Percentiles rank a stretch among this genome's conserved stretches.
phyloP scores from a whole-genome alignment of 2,888 invertebrate species.

The Muscina levida region DNA sequence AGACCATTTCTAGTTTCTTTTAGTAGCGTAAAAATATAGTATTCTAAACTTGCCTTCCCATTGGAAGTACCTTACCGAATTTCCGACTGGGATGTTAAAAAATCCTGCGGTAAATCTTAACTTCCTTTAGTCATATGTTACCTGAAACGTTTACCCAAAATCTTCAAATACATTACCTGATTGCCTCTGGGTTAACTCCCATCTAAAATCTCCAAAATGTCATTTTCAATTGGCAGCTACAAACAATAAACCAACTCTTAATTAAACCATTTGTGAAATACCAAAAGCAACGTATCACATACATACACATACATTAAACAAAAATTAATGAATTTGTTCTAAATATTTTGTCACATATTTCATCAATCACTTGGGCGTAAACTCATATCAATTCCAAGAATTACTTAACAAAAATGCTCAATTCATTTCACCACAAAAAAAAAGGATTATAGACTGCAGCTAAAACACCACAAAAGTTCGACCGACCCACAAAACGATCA shows the following conservation, averaged over 20 bases:
- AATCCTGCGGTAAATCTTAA: too few species aligned
- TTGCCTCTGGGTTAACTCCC: too few species aligned
- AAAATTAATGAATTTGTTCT: slow-evolving; percentile 57
- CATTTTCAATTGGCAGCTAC: not conserved
- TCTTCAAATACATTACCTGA: too few species aligned
- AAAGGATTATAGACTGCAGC: slow-evolving; percentile 47
- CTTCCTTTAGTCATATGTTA: too few species aligned
- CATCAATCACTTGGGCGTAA: slow-evolving; percentile 56
- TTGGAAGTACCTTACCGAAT: too few species aligned
- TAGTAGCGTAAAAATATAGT: too few species aligned
- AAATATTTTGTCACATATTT: slow-evolving; percentile 62
- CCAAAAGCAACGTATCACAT: not conserved
- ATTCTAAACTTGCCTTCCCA: too few species aligned
- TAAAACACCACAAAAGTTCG: not conserved
- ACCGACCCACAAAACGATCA: slow-evolving; percentile 47
- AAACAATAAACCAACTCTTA: not conserved
- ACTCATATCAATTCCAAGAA: slow-evolving; percentile 50
- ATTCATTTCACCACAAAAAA: slow-evolving; percentile 31
- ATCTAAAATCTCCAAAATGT: too few species aligned
- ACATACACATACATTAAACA: too few species aligned
- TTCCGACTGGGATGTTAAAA: too few species aligned
- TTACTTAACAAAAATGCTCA: slow-evolving; percentile 48
- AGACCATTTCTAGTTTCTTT: too few species aligned
- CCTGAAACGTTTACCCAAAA: too few species aligned
- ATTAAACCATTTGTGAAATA: slow-evolving; percentile 26